A percentile compares a stretch with the other conserved stretches of the same genome.
Evolutionary conservation across 2,113 vertebrate species (phyloP).

Genomic region (Bucco capensis): DNA sequence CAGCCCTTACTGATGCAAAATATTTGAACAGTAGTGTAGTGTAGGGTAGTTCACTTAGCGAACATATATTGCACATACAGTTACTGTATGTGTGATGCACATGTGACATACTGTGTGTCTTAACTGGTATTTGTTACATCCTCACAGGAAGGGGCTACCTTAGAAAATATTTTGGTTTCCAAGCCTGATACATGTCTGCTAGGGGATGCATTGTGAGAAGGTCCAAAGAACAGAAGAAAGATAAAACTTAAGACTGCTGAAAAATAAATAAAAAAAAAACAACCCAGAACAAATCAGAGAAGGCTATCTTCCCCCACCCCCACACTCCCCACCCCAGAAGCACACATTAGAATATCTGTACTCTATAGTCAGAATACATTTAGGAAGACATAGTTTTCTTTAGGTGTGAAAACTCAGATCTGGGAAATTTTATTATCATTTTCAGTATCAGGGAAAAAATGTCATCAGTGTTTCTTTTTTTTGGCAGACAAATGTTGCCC

Average conservation of each 20-base stretch:
- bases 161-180: not conserved
- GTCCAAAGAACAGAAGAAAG: not conserved
- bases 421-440: not conserved
- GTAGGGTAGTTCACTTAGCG: not conserved
- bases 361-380: not conserved
- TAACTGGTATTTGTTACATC: not conserved
- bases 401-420: not conserved
- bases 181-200: not conserved
- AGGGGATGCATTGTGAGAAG: not conserved
- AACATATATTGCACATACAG: not conserved
- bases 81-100: not conserved
- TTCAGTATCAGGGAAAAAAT: not conserved
- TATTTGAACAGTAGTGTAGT: not conserved
- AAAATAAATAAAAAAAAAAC: too few relatives aligned
- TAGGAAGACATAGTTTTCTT: not conserved
- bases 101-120: not conserved
- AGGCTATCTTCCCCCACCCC: too few relatives aligned
- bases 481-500: not conserved
- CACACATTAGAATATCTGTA: not conserved
- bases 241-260: not conserved
- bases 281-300: not conserved
- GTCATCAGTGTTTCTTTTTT: not conserved
- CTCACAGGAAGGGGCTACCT: not conserved
- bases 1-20: slow-evolving; percentile 5
- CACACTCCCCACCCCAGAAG: not conserved